phyloP scores from a whole-genome alignment of 2,113 vertebrate genomes.

The Chinchilla lanigera region DNA sequence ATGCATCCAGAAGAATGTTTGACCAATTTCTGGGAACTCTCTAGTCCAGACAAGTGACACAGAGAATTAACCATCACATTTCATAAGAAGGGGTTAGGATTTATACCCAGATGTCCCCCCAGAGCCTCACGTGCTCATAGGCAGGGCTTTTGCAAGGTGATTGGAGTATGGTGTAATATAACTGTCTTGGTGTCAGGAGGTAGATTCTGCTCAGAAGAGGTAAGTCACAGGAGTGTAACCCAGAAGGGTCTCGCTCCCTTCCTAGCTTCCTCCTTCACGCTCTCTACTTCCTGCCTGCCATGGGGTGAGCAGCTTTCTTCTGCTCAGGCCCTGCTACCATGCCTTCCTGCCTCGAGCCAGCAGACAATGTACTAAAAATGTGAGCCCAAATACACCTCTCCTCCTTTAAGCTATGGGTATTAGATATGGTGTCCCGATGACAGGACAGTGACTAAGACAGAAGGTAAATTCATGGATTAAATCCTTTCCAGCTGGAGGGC shows the following conservation, averaged over 20 bases:
- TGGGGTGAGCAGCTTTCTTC: not conserved
- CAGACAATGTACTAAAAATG: not conserved
- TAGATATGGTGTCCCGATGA: not conserved
- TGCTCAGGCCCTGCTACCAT: not conserved
- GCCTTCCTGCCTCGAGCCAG: not conserved
- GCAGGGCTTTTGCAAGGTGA: not conserved
- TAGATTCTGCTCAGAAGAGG: not conserved
- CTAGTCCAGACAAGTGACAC: not conserved
- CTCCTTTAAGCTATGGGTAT: not conserved
- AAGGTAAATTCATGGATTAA: not conserved
- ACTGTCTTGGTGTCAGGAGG: not conserved
- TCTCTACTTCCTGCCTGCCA: not conserved
- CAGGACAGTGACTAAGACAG: not conserved
- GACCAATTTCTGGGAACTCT: not conserved
- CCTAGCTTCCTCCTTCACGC: not conserved
- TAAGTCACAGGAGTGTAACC: not conserved
- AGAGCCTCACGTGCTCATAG: not conserved
- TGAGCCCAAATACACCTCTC: not conserved
- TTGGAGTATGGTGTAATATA: not conserved
- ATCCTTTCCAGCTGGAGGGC: not conserved
- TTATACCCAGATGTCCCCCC: not conserved
- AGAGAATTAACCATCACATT: not conserved
- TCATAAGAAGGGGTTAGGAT: not conserved
- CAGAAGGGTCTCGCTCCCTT: not conserved
- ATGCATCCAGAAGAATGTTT: not conserved